A percentile compares a stretch with the other conserved stretches of the same genome.
Conservation (phyloP, 2,888 invertebrate species). For the Opisthograptis luteolata region DNA sequence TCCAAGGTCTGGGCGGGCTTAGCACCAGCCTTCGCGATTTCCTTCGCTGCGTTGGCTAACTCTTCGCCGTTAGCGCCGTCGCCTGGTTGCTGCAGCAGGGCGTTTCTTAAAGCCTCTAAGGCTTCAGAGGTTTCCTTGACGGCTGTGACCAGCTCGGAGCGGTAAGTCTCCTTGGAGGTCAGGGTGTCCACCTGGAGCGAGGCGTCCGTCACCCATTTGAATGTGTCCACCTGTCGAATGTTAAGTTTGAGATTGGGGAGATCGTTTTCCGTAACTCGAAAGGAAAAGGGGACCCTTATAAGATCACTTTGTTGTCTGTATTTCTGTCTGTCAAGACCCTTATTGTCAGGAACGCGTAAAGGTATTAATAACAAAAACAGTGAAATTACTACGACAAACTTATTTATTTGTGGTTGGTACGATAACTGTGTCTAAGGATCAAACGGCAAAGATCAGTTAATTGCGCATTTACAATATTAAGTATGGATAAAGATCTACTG, state of each 20-base stretch:
- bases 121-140: slow-evolving; percentile 88
- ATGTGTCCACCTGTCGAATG: slow-evolving; percentile 87
- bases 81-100: slow-evolving; percentile 64
- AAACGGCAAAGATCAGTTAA: no score
- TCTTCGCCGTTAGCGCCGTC: slow-evolving; percentile 84
- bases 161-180: slow-evolving; percentile 92
- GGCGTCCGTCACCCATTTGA: slow-evolving; percentile 90
- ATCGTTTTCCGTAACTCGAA: no score
- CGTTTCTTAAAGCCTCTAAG: slow-evolving; percentile 87
- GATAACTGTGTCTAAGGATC: no score
- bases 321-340: no score
- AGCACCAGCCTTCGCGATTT: slow-evolving; percentile 90
- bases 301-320: no score
- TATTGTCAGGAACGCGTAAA: no score
- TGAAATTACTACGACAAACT: no score
- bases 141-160: slow-evolving; percentile 89
- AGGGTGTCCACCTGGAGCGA: slow-evolving; percentile 93
- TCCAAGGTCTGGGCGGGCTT: slow-evolving; percentile 93
- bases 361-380: no score
- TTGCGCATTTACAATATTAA: no score
- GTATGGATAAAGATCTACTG: no score
- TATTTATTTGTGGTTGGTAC: no score
- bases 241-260: not conserved
- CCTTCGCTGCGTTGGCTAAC: slow-evolving; percentile 86
- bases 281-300: no score